Conservation (phyloP, 2,888 invertebrate genomes). For the Emmelina monodactyla region DNA sequence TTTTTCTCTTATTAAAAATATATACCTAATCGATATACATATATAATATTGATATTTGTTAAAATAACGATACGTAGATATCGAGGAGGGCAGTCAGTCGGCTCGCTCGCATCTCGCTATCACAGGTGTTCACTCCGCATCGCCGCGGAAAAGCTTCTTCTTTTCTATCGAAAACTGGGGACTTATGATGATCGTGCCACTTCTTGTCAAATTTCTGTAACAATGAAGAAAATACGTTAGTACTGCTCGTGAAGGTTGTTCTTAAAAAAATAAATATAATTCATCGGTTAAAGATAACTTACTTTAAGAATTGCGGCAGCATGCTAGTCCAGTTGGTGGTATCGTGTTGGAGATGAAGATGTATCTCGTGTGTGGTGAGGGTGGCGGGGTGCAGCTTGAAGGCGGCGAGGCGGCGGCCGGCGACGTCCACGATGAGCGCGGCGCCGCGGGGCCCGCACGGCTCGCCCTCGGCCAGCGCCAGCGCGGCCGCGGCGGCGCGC, state of each 20-base stretch:
- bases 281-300: slow-evolving; percentile 44
- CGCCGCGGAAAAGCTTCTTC: slow-evolving; percentile 88
- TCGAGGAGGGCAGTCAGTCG: slow-evolving; percentile 62
- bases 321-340: slow-evolving; percentile 86
- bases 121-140: slow-evolving; percentile 56
- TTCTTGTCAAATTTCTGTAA: slow-evolving; percentile 82
- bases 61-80: slow-evolving; percentile 62
- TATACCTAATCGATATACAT: slow-evolving; percentile 57
- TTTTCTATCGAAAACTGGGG: slow-evolving; percentile 89
- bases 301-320: slow-evolving; percentile 91
- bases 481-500: slow-evolving; percentile 79
- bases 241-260: slow-evolving; percentile 3
- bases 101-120: slow-evolving; percentile 45
- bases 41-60: slow-evolving; percentile 65
- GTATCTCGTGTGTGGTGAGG: slow-evolving; percentile 90
- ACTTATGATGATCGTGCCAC: slow-evolving; percentile 89
- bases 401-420: slow-evolving; percentile 80
- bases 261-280: neutral
- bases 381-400: slow-evolving; percentile 87
- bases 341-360: slow-evolving; percentile 86
- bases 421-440: slow-evolving; percentile 84
- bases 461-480: slow-evolving; percentile 85
- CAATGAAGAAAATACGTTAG: slow-evolving; percentile 23
- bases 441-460: slow-evolving; percentile 90
- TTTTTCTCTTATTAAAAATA: slow-evolving; percentile 65